These are phyloP conservation scores for Scarus forsteni DNA, from an alignment of 2,797 vertebrate species.

Conservation along the genomic window DNA sequence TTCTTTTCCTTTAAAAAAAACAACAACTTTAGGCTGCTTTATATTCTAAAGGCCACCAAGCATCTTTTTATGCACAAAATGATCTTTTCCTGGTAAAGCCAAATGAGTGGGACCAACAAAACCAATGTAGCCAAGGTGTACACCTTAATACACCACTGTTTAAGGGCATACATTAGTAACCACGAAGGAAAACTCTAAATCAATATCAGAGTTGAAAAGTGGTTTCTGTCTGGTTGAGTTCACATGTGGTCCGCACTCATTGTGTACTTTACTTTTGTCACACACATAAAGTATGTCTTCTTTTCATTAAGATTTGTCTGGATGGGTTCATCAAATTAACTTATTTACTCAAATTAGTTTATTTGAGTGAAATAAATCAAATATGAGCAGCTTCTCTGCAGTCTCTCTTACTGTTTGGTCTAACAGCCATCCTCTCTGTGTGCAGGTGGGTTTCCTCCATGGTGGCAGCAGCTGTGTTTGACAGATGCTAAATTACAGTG, in stretches of 20 bases:
- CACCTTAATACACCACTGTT: neutral
- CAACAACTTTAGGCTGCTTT: too few relatives aligned
- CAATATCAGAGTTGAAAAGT: neutral
- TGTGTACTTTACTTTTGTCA: too few relatives aligned
- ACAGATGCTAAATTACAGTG: slow-evolving; percentile 85
- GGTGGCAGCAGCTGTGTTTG: slow-evolving; percentile 73
- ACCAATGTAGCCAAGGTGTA: too few relatives aligned
- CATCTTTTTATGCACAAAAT: too few relatives aligned
- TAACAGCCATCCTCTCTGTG: slow-evolving; percentile 5
- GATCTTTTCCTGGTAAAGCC: too few relatives aligned
- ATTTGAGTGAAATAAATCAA: neutral
- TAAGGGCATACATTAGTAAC: neutral
- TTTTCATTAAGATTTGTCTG: neutral
- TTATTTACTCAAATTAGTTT: neutral
- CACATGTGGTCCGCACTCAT: slow-evolving; percentile 4
- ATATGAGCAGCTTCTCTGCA: neutral
- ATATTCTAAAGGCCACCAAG: too few relatives aligned
- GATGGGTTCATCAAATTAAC: neutral
- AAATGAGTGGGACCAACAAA: too few relatives aligned
- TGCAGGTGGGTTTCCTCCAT: slow-evolving; percentile 66
- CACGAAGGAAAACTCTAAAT: slow-evolving; percentile 10
- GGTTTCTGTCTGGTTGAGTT: slow-evolving; percentile 5
- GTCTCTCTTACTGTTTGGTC: neutral
- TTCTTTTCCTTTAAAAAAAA: too few relatives aligned
- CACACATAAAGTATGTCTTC: neutral